These are phyloP conservation scores for Loxodonta africana DNA, from an alignment of 2,113 vertebrate genomes.

Conservation along the genomic window DNA sequence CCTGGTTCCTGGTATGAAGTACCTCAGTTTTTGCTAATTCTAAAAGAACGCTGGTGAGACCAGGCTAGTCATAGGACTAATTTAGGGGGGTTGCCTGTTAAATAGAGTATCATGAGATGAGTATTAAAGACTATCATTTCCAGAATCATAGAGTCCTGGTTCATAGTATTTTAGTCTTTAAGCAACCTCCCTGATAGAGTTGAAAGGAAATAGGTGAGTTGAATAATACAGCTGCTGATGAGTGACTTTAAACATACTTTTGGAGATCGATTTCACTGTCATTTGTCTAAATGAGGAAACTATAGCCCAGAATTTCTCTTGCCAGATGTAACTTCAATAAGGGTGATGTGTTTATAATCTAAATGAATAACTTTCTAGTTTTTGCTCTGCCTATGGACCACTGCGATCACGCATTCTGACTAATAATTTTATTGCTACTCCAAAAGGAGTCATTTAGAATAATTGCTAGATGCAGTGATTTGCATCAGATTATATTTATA, in stretches of 20 bases:
- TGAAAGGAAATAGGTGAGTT: constrained; percentile 2
- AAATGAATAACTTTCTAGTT: constrained; percentile 14
- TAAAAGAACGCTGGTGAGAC: neutral
- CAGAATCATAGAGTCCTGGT: neutral
- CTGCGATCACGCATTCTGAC: neutral
- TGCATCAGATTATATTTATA: neutral
- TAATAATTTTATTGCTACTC: neutral
- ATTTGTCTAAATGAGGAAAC: constrained; percentile 43
- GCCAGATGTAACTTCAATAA: neutral
- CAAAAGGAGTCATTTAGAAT: neutral
- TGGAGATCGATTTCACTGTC: constrained; percentile 22
- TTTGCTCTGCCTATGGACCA: neutral
- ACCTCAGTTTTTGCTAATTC: neutral
- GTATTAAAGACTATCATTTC: neutral
- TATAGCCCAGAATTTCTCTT: neutral
- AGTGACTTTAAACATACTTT: neutral
- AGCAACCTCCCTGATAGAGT: neutral
- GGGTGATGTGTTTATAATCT: neutral
- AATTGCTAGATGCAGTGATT: neutral
- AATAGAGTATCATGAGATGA: neutral
- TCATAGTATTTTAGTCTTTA: neutral
- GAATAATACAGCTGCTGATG: neutral
- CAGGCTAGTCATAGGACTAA: neutral
- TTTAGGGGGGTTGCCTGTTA: neutral
- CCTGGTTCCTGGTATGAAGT: neutral